A percentile compares a stretch with the other conserved stretches of the same genome.
Conservation (phyloP, 2,113 vertebrate species). For the Eublepharis macularius region DNA sequence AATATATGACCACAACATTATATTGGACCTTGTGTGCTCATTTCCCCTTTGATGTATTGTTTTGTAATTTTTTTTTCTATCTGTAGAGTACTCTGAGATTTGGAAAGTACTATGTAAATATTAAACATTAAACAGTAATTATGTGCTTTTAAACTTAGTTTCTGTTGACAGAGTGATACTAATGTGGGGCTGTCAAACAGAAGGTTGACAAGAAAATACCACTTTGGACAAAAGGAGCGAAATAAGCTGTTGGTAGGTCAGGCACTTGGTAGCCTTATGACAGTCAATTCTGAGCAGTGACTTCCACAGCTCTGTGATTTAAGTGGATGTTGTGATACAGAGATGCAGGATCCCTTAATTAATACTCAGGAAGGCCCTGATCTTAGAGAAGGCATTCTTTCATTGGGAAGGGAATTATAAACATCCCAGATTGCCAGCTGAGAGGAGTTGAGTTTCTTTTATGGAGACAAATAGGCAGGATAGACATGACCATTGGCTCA, state of each 20-base stretch:
- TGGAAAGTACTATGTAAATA: constrained; percentile 50
- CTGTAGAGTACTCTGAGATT: constrained; percentile 24
- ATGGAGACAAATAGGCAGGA: too few species aligned
- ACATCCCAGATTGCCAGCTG: too few species aligned
- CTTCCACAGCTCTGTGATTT: not conserved
- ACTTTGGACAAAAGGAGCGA: constrained; percentile 7
- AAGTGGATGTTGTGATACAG: too few species aligned
- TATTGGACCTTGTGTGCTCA: constrained; percentile 1
- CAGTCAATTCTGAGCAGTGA: not conserved
- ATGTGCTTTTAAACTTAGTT: constrained; percentile 50
- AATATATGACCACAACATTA: not conserved
- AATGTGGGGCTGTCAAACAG: constrained; percentile 13
- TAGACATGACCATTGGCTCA: too few species aligned
- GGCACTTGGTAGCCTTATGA: not conserved
- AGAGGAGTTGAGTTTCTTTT: too few species aligned
- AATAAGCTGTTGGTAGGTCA: not conserved
- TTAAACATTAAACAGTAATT: constrained; percentile 54
- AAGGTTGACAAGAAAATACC: constrained; percentile 36
- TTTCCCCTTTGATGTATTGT: constrained; percentile 16
- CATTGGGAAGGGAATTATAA: too few species aligned
- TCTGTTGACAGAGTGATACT: constrained; percentile 38
- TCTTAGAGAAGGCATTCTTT: too few species aligned
- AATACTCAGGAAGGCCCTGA: too few species aligned
- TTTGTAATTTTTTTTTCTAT: constrained; percentile 32
- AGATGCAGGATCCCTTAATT: too few species aligned